Base-by-base conservation (phyloP, 2,797 vertebrate species). In the Glyptemys insculpta region DNA sequence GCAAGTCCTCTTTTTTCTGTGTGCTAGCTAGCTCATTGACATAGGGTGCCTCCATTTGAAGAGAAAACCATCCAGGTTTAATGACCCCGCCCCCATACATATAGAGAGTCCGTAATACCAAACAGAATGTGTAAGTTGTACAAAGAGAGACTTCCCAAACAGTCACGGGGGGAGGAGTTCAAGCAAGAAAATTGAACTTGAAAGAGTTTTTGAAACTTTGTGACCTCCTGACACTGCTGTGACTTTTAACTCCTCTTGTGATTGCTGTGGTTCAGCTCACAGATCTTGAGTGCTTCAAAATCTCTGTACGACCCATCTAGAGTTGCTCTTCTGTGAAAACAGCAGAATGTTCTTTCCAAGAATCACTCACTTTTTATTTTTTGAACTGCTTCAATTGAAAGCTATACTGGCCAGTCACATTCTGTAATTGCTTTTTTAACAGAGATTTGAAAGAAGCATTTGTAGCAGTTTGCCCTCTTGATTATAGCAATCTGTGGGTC, bases 321-420 rank as follows among this genome's bases (percentile, higher is more conserved):
- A 8, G 53, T 15, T 91, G 90, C 90, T 97, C 97, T 96, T 97
- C 97, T 97, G 96, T 97, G 96, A 96, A 97, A 97, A 97, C 96
- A 97, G 91, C 88, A 65, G 83, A 1, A 1, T 2, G 0, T 68
- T 91, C 90, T 54, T 65, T 91, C 81, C 88, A 53, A 91, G 92
- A 85, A 92, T 74, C 88, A 56, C 87, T 96, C 93, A 90, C 95
- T 97, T 96, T 83, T 96, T 91, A 41, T 96, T 91, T 65, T 94
- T 92, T 93, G 57, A 82, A 85, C 86, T 96, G 89, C 86, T 86
- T 83, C 93, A 94, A 74, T 95, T 92, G 92, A 47, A 94, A 96
- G 91, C 91, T 94, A 79, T 91, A 94, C 1, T 12, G 85, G 91
- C 92, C 90, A 91, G 83, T 94, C n/a, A 5, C 34, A 3, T 86